Conservation (phyloP, 2,888 invertebrate species). For the Belgica antarctica region DNA sequence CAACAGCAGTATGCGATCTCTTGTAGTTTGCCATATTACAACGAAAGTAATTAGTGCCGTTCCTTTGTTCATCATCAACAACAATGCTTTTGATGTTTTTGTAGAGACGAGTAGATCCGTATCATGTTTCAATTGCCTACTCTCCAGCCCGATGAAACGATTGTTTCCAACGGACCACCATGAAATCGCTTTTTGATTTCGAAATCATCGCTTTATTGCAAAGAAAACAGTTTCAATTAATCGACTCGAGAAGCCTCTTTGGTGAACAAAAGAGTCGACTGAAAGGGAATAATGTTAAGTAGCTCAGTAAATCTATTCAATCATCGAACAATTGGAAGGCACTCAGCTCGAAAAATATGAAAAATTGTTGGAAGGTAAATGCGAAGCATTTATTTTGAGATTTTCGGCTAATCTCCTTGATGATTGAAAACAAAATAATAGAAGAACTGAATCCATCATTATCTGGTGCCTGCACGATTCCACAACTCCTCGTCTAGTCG, state of each 20-base stretch:
- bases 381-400: slow-evolving; percentile 27
- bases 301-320: slow-evolving; percentile 8
- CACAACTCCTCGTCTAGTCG: not conserved
- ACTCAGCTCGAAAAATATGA: not conserved
- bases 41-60: too few relatives aligned
- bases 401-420: slow-evolving; percentile 30
- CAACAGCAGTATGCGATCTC: too few relatives aligned
- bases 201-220: slow-evolving; percentile 20
- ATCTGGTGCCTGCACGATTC: slow-evolving; percentile 6
- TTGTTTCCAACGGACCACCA: not conserved
- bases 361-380: slow-evolving; percentile 12
- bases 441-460: slow-evolving; percentile 11
- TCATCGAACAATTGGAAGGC: slow-evolving; percentile 11
- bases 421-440: slow-evolving; percentile 29
- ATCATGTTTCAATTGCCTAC: slow-evolving; percentile 15
- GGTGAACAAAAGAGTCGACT: not conserved
- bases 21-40: too few relatives aligned
- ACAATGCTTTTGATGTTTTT: too few relatives aligned
- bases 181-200: slow-evolving; percentile 2
- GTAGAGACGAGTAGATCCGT: slow-evolving; percentile 5
- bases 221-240: slow-evolving; percentile 5
- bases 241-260: slow-evolving; percentile 21
- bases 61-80: too few relatives aligned
- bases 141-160: not conserved
- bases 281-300: slow-evolving; percentile 7